Evolutionary conservation across 2,113 vertebrate genomes (phyloP), one percentile per base, ranked within the genome.

Genomic region (Engystomops pustulosus): DNA sequence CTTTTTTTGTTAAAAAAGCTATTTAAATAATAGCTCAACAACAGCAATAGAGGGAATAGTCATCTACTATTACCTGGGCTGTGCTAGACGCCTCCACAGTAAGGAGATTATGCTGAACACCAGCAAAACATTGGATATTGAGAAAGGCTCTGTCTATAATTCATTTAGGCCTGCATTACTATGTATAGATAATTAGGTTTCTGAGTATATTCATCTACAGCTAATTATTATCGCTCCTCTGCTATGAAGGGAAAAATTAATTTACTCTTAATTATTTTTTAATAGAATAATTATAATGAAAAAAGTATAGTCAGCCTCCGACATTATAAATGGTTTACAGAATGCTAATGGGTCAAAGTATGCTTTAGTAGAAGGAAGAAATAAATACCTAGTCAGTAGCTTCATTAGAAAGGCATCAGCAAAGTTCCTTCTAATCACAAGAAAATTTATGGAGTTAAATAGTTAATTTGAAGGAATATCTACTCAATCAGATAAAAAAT

Each of bases 81-180:
- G 10, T 38, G 9, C 12, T 23, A 14, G 49, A 77, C 44, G 25
- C 7, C 44, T 30, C 23, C 71, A 27, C 49, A 38, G 32, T 18
- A 38, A 77, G 20, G 20, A 77, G 74, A 77, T 77, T 77, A 77
- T 58, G 38, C 20, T 23, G 14, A 36, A 14, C 9, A 34, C 3
- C n/a, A 4, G 44, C 38, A 20, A 30, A 6, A 11, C 18, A 32
- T 76, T 76, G 47, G 72, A 23, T 34, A 76, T 34, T 34, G 17
- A 76, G 49, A 32, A n/a, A n/a, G n/a, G 17, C 25, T 20, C 47
- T 32, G 20, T 36, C 3, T 20, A 7, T 77, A 55, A 51, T 58
- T 77, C 30, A 77, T 55, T 55, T 36, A 77, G n/a, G 30, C 55
- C 53, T 76, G 27, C 18, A 36, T 51, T 75, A 45, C 34, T 70